These are phyloP conservation scores for Gadus macrocephalus DNA, from an alignment of 2,113 vertebrate species.

Conservation along the genomic window DNA sequence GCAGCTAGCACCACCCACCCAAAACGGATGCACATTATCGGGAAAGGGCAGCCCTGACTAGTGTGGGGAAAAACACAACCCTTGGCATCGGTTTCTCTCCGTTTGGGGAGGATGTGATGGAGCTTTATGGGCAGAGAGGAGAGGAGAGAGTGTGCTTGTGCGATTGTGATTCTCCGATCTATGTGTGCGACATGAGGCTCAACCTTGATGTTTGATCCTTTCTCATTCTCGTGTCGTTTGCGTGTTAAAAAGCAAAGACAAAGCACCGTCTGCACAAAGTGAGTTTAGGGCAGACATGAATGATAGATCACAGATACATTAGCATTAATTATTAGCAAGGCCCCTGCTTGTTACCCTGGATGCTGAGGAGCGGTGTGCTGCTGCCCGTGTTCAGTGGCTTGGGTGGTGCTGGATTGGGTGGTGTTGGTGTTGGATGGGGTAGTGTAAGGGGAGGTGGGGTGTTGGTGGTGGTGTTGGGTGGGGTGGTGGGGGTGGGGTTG, in stretches of 20 bases:
- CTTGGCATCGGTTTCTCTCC: too few relatives aligned
- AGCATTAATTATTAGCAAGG: slow-evolving; percentile 44
- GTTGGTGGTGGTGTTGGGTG: neutral
- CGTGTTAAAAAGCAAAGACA: too few relatives aligned
- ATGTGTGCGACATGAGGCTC: neutral
- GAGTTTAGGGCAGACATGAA: neutral
- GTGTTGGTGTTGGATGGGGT: neutral
- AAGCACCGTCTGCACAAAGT: neutral
- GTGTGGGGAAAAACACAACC: too few relatives aligned
- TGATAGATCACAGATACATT: slow-evolving; percentile 22
- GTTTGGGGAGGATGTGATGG: too few relatives aligned
- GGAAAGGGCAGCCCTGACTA: neutral
- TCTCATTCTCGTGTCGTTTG: neutral
- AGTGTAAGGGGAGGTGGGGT: neutral
- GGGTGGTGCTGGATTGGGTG: neutral
- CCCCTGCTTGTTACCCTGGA: neutral
- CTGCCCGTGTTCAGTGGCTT: too few relatives aligned
- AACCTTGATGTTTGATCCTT: neutral
- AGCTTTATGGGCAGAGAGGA: neutral
- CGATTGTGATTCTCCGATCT: neutral
- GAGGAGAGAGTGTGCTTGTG: neutral
- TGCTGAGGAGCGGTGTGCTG: neutral
- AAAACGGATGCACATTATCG: neutral
- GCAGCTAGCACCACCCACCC: neutral
- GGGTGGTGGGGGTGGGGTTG: neutral